These are phyloP conservation scores for Disparrhopalites patrizii DNA, from an alignment of 2,888 invertebrate genomes.

Conservation along the genomic window DNA sequence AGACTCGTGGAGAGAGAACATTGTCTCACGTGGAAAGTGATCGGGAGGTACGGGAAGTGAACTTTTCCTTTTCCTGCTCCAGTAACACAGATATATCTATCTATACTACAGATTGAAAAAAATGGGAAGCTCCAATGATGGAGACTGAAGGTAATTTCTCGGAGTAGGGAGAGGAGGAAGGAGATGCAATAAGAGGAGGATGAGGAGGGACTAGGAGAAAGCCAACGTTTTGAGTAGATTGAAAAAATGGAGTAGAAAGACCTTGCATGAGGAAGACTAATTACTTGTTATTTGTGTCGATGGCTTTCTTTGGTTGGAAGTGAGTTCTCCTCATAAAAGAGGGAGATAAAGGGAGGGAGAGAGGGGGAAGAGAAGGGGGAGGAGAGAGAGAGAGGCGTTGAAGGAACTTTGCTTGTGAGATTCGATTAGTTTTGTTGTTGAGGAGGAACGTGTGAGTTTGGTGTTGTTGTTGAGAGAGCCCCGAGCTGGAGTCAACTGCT, in stretches of 20 bases:
- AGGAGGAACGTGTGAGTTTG: neutral
- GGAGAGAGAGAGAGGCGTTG: neutral
- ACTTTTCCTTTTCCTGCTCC: too few species aligned
- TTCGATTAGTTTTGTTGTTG: neutral
- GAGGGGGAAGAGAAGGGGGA: neutral
- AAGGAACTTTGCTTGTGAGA: too few species aligned
- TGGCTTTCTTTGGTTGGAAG: neutral
- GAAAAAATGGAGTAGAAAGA: slow-evolving; percentile 1
- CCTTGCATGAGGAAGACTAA: neutral
- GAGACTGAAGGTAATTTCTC: neutral
- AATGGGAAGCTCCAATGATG: neutral
- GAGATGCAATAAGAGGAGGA: neutral
- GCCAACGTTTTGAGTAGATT: neutral
- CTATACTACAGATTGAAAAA: too few species aligned
- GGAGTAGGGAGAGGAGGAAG: neutral
- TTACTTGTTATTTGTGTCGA: neutral
- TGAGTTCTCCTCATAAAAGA: neutral
- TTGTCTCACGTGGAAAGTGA: too few species aligned
- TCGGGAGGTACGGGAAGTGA: too few species aligned
- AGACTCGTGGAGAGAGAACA: too few species aligned
- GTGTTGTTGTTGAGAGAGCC: neutral
- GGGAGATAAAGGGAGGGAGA: neutral
- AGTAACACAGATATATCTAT: too few species aligned
- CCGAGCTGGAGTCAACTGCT: neutral
- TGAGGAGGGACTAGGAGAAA: neutral